phyloP scores from a whole-genome alignment of 1,140 invertebrate species.

The Amyelois transitella region DNA sequence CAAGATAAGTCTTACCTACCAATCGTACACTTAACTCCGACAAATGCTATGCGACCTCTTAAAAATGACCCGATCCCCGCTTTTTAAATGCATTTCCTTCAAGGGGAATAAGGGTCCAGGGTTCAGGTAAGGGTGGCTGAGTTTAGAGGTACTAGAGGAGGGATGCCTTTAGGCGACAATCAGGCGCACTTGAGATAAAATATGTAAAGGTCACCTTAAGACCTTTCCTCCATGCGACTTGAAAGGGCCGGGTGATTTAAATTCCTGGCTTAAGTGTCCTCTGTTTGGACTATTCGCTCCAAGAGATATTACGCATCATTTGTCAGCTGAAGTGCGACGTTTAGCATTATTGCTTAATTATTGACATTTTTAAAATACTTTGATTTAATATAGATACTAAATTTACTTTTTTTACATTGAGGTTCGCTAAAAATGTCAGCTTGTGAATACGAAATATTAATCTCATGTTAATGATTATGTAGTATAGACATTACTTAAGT shows the following conservation, averaged over 20 bases:
- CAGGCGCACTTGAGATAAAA: slow-evolving; percentile 61
- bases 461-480: no score
- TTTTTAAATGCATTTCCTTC: slow-evolving; percentile 26
- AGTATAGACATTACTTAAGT: no score
- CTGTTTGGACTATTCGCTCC: slow-evolving; percentile 11
- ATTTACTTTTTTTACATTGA: no score
- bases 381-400: no score
- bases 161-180: slow-evolving; percentile 49
- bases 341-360: background rate
- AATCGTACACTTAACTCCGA: slow-evolving; percentile 27
- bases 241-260: slow-evolving; percentile 42
- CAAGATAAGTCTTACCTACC: slow-evolving; percentile 47
- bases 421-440: background rate
- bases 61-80: slow-evolving; percentile 26
- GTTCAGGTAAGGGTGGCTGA: slow-evolving; percentile 44
- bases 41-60: slow-evolving; percentile 39
- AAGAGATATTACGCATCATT: slow-evolving; percentile 2
- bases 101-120: slow-evolving; percentile 26
- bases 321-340: background rate
- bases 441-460: background rate
- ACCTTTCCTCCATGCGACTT: slow-evolving; percentile 28
- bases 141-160: slow-evolving; percentile 44
- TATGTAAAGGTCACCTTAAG: slow-evolving; percentile 63
- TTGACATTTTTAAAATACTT: background rate
- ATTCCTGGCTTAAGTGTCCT: slow-evolving; percentile 30